Base-by-base conservation (phyloP, 1,140 invertebrate genomes). In the Sycophila sp. region DNA sequence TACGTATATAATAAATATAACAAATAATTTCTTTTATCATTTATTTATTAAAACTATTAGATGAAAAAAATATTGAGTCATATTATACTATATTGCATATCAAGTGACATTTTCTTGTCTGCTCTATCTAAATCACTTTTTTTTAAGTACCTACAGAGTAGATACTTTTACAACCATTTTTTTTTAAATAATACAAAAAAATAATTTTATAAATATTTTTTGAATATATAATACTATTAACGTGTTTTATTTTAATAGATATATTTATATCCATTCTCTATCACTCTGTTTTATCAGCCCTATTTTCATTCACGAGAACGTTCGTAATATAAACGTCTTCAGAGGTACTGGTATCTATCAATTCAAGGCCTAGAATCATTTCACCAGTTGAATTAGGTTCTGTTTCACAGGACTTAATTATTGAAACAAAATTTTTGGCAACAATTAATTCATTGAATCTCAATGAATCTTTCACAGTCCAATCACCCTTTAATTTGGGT, bases 391-490 rank as follows among this genome's bases (percentile, higher is more conserved):
- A 84, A 2, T 86, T 68, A 8, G 85, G 83, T 60, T 89, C 88
- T 13, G 81, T 78, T 51, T 84, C 84, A 0, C 86, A 81, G 28
- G 88, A 85, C 49, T 85, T 81, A 17, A 89, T 83, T 8, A 87
- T 74, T 0, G 88, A 88, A 5, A 89, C 89, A 56, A 90, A 89
- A 24, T 87, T 78, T 67, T 87, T 86, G 13, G 89, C 83, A 3
- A 87, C 86, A n/a, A 88, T 88, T 26, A 90, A 74, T 56, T 89
- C 83, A 76, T 89, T 88, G 74, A 90, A 91, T 40, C 87, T 77
- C 32, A 89, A 74, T 62, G 87, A 88, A 76, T 89, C 89, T 74
- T 88, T 86, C 36, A 89, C 87, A 3, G 84, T 79, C 89, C 89
- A 90, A 79, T 90, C 89, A 66, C 81, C 80, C 71, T 89, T 87